Evolutionary conservation across 2,113 vertebrate species (phyloP).

Genomic region (Nannobrachium achirus): DNA sequence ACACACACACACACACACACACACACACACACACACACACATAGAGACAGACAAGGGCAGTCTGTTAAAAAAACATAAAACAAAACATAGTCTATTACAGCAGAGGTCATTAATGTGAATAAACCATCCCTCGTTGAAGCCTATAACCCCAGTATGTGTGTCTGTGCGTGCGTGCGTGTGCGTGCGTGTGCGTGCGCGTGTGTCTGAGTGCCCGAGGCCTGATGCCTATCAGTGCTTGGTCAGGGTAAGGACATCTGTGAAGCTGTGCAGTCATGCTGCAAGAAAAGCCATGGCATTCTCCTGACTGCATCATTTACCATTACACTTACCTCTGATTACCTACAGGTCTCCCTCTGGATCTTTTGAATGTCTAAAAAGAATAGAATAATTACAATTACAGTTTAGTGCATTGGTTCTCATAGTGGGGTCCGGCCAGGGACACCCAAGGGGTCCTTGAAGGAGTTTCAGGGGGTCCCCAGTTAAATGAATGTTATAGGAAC

Average conservation of each 20-base stretch:
- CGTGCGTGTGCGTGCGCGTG: slow-evolving; percentile 3
- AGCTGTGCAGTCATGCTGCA: slow-evolving; percentile 14
- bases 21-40: slow-evolving; percentile 14
- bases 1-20: slow-evolving; percentile 11
- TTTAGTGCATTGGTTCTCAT: no score
- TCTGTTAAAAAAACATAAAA: background rate
- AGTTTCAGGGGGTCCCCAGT: no score
- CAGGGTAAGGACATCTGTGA: slow-evolving; percentile 4
- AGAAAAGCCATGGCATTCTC: background rate
- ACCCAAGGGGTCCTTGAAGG: no score
- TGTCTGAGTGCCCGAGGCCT: background rate
- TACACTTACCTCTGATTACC: no score
- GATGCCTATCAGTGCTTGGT: slow-evolving; percentile 9
- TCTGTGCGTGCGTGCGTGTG: background rate
- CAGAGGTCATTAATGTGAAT: background rate
- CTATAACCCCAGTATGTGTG: background rate
- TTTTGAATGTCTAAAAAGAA: no score
- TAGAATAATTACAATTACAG: no score
- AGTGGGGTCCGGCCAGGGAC: no score
- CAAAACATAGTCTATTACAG: background rate
- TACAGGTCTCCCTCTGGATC: no score
- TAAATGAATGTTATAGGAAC: no score
- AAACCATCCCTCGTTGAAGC: background rate
- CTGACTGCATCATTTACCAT: background rate
- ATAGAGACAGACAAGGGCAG: background rate